Evolutionary conservation across 2,797 vertebrate species (phyloP).

Genomic region (Hippopotamyrus pictus): DNA sequence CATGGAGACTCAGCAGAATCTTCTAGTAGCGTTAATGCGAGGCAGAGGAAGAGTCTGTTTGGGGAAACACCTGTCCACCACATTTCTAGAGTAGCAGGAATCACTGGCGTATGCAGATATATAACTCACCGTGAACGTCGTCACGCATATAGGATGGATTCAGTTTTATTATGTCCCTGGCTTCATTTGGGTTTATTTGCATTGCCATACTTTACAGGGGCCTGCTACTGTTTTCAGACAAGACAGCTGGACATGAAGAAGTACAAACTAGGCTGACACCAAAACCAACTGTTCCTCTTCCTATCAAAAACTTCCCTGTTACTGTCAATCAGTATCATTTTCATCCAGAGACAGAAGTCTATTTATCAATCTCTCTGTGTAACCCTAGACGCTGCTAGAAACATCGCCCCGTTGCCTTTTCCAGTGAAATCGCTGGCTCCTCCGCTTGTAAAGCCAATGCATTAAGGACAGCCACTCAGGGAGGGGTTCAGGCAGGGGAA

Average conservation of each 20-base stretch:
- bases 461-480: constrained; percentile 54
- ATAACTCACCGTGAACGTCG: neutral
- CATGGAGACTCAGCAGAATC: constrained; percentile 1
- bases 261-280: neutral
- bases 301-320: neutral
- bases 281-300: neutral
- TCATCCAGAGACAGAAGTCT: neutral
- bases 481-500: constrained; percentile 32
- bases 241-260: neutral
- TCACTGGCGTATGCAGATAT: neutral
- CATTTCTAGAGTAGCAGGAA: neutral
- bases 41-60: neutral
- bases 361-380: neutral
- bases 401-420: constrained; percentile 26
- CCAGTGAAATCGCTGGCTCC: constrained; percentile 20
- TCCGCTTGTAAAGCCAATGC: constrained; percentile 27
- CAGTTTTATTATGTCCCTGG: neutral
- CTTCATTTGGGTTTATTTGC: neutral
- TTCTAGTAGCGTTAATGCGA: neutral
- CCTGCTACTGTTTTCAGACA: neutral
- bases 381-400: neutral
- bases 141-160: neutral
- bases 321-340: neutral
- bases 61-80: neutral
- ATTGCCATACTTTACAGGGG: neutral